These are phyloP conservation scores for Drepana falcataria DNA, from an alignment of 2,888 invertebrate genomes.

Conservation along the genomic window DNA sequence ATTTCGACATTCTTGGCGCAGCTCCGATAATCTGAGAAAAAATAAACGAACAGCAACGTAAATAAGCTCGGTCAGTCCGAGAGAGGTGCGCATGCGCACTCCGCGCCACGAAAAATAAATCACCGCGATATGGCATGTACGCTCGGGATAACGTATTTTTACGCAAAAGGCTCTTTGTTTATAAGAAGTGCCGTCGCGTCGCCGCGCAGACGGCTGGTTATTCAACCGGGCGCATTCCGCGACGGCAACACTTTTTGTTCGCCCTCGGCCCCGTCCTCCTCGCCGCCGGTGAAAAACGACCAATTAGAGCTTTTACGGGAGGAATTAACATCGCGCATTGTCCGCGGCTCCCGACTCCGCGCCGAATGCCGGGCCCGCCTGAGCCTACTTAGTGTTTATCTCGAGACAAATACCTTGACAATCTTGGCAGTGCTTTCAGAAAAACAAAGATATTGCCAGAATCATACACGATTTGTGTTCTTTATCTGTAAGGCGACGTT, in stretches of 20 bases:
- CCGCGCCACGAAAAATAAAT: constrained; percentile 62
- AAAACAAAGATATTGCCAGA: constrained; percentile 36
- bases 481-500: constrained; percentile 45
- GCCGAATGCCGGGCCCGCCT: constrained; percentile 7
- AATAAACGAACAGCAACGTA: constrained; percentile 66
- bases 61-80: constrained; percentile 60
- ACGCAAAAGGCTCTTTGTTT: constrained; percentile 74
- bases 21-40: constrained; percentile 71
- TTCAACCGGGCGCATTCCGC: constrained; percentile 76
- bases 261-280: constrained; percentile 24
- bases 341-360: constrained; percentile 23
- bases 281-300: constrained; percentile 48
- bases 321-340: constrained; percentile 64
- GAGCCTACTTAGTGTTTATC: constrained; percentile 22
- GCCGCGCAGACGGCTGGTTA: constrained; percentile 67
- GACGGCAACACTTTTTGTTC: constrained; percentile 73
- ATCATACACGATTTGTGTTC: constrained; percentile 41
- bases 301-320: constrained; percentile 70
- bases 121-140: constrained; percentile 51
- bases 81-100: constrained; percentile 35
- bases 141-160: constrained; percentile 68
- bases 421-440: constrained; percentile 33
- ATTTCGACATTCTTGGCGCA: constrained; percentile 77
- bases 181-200: constrained; percentile 52
- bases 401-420: constrained; percentile 24